Evolutionary conservation across 2,888 invertebrate species (phyloP), one percentile per base, ranked within the genome.

Genomic region (Harpalus rubripes): DNA sequence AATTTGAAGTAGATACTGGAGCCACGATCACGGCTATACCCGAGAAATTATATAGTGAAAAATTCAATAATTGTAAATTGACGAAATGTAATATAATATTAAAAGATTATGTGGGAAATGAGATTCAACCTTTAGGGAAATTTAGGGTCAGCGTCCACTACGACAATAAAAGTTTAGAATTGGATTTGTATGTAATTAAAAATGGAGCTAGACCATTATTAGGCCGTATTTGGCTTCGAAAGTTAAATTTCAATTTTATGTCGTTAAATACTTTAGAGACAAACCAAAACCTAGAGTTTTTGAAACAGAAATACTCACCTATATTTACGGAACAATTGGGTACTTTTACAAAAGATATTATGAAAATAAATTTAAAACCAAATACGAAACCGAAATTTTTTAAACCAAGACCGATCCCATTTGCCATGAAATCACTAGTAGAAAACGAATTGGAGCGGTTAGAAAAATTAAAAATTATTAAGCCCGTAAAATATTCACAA

Each of bases 351-450:
- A 39, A 39, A 32, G 65, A 39, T 32, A 22, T 65, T 12, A 65
- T 65, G 10, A 65, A 4, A 22, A 32, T 65, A 65, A 65, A 15
- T 65, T 65, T 65, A 65, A 22, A 65, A 18, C 65, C 65, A 18
- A n/a, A 65, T 41, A 15, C 32, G 10, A 41, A n/a, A 18, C 78
- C 58, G 7, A 58, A 52, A 32, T 78, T 52, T 78, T 87, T 87
- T 76, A 88, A 87, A 83, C 86, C 87, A 8, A 86, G 88, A 3
- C 61, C 87, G 1, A 85, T 88, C 22, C 87, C 87, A 3, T 88
- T 88, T 74, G 87, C 87, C 10, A 61, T 88, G n/a, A 87, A 85
- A 84, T 68, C 65, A 12, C 87, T 86, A 58, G 88, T 88, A n/a
- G 87, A 89, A 65, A 85, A 81, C 61, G 88, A 88, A 85, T 10